A percentile compares a stretch with the other conserved stretches of the same genome.
Conservation (phyloP, 1,140 invertebrate species). For the Cryptotermes secundus region DNA sequence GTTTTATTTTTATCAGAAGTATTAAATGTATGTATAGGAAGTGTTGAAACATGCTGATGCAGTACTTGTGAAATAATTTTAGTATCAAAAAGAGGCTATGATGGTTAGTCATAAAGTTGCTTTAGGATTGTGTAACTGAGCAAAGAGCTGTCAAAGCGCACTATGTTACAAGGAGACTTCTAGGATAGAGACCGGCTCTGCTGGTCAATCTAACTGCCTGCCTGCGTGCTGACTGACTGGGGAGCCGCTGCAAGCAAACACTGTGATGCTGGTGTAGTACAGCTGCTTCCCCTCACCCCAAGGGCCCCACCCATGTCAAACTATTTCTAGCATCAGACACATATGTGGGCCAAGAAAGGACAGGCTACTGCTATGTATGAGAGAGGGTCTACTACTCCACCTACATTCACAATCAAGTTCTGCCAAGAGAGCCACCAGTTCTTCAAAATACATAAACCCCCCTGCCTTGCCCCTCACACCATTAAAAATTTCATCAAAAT, state of each 20-base stretch:
- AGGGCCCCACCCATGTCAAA: constrained; percentile 1
- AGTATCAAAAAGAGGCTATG: not conserved
- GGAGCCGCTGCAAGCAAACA: not conserved
- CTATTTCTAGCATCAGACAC: constrained; percentile 36
- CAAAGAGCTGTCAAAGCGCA: not conserved
- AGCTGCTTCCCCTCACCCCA: constrained; percentile 27
- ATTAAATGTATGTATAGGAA: not conserved
- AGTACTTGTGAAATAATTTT: not conserved
- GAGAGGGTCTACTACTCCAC: not conserved
- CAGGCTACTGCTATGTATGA: constrained; percentile 25
- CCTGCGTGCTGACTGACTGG: constrained; percentile 39
- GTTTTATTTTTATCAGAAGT: not conserved
- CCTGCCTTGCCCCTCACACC: not conserved
- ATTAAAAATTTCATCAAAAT: not conserved
- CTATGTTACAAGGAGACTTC: not conserved
- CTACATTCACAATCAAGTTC: not conserved
- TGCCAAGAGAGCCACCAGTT: not conserved
- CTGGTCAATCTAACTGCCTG: constrained; percentile 41
- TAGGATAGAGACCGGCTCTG: constrained; percentile 30
- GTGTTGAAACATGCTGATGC: not conserved
- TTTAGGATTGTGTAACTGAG: not conserved
- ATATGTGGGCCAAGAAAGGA: constrained; percentile 38
- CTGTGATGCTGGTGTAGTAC: no score
- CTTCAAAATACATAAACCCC: not conserved
- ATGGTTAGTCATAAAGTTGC: not conserved